phyloP scores from a whole-genome alignment of 2,888 invertebrate genomes.

The Lepetodrilus schrolli region DNA sequence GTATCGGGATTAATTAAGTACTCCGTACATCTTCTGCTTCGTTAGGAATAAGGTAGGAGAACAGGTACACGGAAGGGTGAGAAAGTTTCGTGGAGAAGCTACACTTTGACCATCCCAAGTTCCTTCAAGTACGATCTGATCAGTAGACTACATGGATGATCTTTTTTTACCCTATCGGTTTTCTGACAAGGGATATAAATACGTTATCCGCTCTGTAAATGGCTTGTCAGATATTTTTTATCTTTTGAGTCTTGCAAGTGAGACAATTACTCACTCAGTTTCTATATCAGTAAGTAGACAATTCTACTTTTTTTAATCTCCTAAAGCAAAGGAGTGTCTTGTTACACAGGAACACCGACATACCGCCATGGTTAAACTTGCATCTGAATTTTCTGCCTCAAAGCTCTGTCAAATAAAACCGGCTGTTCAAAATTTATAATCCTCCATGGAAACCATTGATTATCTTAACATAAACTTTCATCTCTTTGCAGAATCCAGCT shows the following conservation, averaged over 20 bases:
- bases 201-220: not conserved
- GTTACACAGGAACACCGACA: not conserved
- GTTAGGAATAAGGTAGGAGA: not conserved
- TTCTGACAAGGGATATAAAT: not conserved
- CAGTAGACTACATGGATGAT: too few relatives aligned
- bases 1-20: not conserved
- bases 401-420: not conserved
- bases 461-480: slow-evolving; percentile 7
- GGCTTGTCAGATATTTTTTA: not conserved
- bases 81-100: too few relatives aligned
- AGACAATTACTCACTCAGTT: not conserved
- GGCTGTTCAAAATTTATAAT: not conserved
- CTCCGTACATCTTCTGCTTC: not conserved
- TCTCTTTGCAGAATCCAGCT: not conserved
- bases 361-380: not conserved
- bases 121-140: too few relatives aligned
- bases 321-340: not conserved
- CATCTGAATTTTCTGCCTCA: not conserved
- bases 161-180: not conserved
- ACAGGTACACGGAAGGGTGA: too few relatives aligned
- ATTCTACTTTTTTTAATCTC: not conserved
- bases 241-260: not conserved
- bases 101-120: too few relatives aligned
- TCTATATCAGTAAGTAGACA: not conserved
- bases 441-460: not conserved